Evolutionary conservation across 2,797 vertebrate genomes (phyloP), one percentile per base, ranked within the genome.

Genomic region (Mallotus villosus): DNA sequence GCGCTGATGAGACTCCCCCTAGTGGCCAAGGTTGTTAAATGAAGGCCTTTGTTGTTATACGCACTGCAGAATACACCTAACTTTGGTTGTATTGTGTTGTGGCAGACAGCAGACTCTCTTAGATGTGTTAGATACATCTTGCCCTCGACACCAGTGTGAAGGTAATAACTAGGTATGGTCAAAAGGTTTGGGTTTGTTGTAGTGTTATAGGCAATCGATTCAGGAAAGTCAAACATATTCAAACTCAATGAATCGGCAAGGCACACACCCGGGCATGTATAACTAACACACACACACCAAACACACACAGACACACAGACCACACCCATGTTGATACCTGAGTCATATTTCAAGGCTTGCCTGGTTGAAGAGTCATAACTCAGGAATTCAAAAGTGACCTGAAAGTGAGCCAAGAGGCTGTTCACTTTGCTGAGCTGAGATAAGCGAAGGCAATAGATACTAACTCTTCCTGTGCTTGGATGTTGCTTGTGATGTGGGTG

Each of bases 211-310:
- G 41, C 12, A 12, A 46, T 46, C 9, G 11, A 46, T 46, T 46
- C 41, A 46, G 9, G 41, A 46, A 46, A 46, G 41, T 46, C 41
- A 46, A 46, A 63, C 21, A 27, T 66, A 49, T 27, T 8, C 53
- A 16, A 46, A 67, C 25, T 67, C 41, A 17, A 16, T 22, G 24
- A 46, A 16, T 29, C 0, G 46, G 49, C 25, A 51, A 2, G 41
- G 41, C 11, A 63, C 27, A 49, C 51, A 17, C 37, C 62, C 65
- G 34, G 21, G 24, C 37, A 66, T 22, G 16, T 41, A 66, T 22
- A 62, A 63, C 58, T 55, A 29, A 64, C 49, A 64, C 61, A 55
- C 68, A 70, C n/a, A n/a, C n/a, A n/a, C n/a, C n/a, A n/a, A n/a
- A 67, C 65, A 67, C 65, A 51, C 14, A 57, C 12, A 32, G n/a